phyloP scores from a whole-genome alignment of 2,888 invertebrate genomes.

The Argynnis bischoffii region DNA sequence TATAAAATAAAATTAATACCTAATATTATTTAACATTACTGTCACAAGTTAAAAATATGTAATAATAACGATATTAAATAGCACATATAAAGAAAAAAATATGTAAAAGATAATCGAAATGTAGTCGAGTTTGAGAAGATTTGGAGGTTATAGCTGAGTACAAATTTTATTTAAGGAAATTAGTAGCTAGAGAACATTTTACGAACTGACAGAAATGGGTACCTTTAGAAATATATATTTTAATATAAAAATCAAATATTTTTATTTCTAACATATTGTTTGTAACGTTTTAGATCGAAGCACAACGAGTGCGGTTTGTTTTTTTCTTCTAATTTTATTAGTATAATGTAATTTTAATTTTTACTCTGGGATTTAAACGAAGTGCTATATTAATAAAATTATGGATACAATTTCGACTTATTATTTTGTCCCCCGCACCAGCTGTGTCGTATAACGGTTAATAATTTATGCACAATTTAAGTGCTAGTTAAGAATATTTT shows the following conservation, averaged over 20 bases:
- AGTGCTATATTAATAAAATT: constrained; percentile 49
- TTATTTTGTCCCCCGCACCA: constrained; percentile 28
- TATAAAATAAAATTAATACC: too few species aligned
- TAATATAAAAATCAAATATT: background rate
- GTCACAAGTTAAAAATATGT: too few species aligned
- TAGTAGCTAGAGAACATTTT: constrained; percentile 10
- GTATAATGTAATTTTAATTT: constrained; percentile 41
- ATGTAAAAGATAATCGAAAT: background rate
- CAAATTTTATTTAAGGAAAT: constrained; percentile 21
- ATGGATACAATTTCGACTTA: constrained; percentile 36
- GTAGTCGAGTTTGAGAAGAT: background rate
- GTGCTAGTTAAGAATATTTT: too few species aligned
- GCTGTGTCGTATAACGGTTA: too few species aligned
- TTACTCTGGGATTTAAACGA: constrained; percentile 59
- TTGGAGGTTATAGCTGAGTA: constrained; percentile 18
- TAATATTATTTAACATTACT: too few species aligned
- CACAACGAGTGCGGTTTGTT: background rate
- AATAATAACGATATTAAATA: background rate
- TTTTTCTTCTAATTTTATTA: background rate
- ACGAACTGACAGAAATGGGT: background rate
- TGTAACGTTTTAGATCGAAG: constrained; percentile 2
- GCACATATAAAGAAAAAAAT: background rate
- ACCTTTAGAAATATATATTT: background rate
- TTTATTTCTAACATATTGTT: constrained; percentile 1
- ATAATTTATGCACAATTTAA: too few species aligned